Base-by-base conservation (phyloP, 2,797 vertebrate species). In the Propithecus deckenii region DNA sequence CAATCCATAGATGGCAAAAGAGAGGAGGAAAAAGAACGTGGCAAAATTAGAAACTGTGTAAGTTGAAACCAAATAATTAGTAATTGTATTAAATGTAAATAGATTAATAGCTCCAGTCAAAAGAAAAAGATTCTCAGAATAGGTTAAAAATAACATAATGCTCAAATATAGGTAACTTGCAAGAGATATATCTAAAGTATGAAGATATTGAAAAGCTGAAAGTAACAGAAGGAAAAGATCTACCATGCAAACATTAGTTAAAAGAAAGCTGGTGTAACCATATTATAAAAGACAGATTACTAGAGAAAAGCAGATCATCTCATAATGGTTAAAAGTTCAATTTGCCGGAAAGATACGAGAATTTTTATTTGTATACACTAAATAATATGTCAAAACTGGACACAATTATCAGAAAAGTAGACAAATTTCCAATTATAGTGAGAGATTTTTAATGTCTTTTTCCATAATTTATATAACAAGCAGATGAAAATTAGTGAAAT, bases 111-210 rank as follows among this genome's bases (percentile, higher is more conserved):
- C 41, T n/a, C n/a, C 32, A 67, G 50, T 72, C n/a, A 59, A 74
- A 96, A 94, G 50, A 71, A 86, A 92, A 78, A 71, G 50, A 57
- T 83, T 89, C 48, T 94, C 15, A 23, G 28, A 69, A 38, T 67
- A 52, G 18, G 78, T 74, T 89, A 59, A n/a, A 80, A 92, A 61
- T 52, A 79, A 50, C 30, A 11, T 57, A 72, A 55, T 55, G 41
- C 7, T 90, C 48, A 76, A 94, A 72, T 74, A 48, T 12, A 93
- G 55, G 46, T 52, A 87, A 59, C 38, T 48, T 78, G 35, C 25
- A 72, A 79, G 30, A 85, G 43, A 43, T 8, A 0, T 32, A 52
- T 63, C 22, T 84, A 74, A 95, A 89, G 83, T 15, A 89, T 14
- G 23, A 88, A 41, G 23, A 23, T 61, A 48, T 30, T 25, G 30